Conservation (phyloP, 2,888 invertebrate genomes). For the Xestia ashworthii region DNA sequence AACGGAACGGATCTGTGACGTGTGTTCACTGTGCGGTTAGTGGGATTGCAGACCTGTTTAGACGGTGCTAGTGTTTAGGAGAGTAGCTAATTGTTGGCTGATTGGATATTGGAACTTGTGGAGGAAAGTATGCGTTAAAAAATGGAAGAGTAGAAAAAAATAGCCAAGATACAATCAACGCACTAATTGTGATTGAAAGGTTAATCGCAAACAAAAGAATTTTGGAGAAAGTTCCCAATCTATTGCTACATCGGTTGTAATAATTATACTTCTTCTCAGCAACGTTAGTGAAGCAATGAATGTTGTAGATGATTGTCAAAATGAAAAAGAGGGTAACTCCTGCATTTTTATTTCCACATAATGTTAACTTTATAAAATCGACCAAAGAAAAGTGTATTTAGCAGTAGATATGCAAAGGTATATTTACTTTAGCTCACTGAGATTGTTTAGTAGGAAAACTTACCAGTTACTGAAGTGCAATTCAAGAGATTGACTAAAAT, state of each 20-base stretch:
- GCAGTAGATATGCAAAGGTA: background rate
- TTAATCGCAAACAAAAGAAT: background rate
- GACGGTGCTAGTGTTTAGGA: background rate
- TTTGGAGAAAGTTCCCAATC: background rate
- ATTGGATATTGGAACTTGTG: background rate
- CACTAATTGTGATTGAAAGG: background rate
- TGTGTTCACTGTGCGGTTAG: slow-evolving; percentile 21
- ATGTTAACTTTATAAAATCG: background rate
- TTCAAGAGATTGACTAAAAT: background rate
- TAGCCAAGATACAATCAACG: background rate
- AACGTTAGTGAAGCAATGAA: background rate
- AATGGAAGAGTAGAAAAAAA: background rate
- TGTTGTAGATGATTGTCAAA: background rate
- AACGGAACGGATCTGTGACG: slow-evolving; percentile 28
- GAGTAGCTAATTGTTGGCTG: background rate
- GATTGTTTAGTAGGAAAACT: too few relatives aligned
- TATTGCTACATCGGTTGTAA: background rate
- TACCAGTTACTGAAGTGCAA: background rate
- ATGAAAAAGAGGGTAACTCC: background rate
- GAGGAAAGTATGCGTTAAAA: background rate
- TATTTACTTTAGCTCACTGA: background rate
- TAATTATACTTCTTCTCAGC: background rate
- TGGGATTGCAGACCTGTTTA: slow-evolving; percentile 5
- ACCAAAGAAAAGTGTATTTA: background rate
- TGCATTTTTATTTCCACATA: too few relatives aligned